Percentiles rank a stretch among this genome's conserved stretches.
Conservation (phyloP, 2,797 vertebrate species). For the Mormyrus proboscirostris region DNA sequence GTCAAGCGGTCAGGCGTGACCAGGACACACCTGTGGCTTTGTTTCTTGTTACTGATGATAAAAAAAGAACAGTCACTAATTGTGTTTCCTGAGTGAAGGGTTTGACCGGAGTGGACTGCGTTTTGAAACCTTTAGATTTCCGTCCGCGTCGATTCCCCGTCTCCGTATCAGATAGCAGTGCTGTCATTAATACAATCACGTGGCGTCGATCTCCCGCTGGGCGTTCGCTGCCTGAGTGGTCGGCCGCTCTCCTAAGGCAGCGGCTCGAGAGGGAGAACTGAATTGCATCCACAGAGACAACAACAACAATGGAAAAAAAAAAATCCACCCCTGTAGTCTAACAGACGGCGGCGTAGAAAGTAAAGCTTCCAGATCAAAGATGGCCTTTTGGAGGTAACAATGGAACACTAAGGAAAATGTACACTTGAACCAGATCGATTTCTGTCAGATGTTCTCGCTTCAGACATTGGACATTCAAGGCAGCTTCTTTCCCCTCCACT, state of each 20-base stretch:
- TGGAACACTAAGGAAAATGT: not conserved
- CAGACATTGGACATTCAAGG: not conserved
- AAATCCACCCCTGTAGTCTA: not conserved
- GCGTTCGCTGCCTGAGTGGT: not conserved
- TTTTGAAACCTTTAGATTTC: not conserved
- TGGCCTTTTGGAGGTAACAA: not conserved
- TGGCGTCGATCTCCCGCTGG: not conserved
- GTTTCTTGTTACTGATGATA: not conserved
- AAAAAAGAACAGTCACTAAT: not conserved
- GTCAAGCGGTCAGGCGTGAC: not conserved
- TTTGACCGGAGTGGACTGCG: not conserved
- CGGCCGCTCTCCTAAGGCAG: not conserved
- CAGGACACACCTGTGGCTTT: not conserved
- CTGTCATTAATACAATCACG: not conserved
- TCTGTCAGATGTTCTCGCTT: not conserved
- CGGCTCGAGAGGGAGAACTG: not conserved
- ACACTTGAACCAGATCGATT: not conserved
- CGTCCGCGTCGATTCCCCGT: not conserved
- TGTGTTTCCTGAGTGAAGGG: not conserved
- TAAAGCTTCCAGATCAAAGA: conserved; percentile 9
- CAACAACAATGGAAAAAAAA: not conserved
- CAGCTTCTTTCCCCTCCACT: not conserved
- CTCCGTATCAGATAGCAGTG: not conserved
- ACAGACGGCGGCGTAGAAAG: not conserved
- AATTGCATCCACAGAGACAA: not conserved